Evolutionary conservation across 1,140 invertebrate genomes (phyloP), one percentile per base, ranked within the genome.

Genomic region (Formica selysi): DNA sequence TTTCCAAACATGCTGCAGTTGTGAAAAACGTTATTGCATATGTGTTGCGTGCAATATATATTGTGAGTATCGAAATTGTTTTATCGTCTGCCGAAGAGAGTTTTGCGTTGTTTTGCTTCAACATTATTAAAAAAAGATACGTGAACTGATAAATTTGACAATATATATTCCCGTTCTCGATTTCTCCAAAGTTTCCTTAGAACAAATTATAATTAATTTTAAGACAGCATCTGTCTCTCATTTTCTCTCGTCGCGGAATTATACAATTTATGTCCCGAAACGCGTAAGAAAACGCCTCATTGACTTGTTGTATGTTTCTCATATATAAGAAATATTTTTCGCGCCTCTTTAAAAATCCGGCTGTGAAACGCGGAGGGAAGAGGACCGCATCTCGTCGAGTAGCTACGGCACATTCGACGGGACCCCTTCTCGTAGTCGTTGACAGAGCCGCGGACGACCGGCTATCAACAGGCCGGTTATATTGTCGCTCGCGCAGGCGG

Each of bases 341-440:
- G 16, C 26, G 7, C 41, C 19, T 48, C 19, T 81, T 26, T 16
- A 54, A 16, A 48, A 64, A n/a, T 13, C 26, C 11, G 36, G 6
- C 54, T 51, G 19, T 51, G 19, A 44, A 76, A 68, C 61, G 61
- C 22, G 54, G 44, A 70, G 26, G 41, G 26, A 36, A 41, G 38
- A 78, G 11, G 19, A 78, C 36, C 44, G 41, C 68, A 4, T 48
- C 48, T 65, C 81, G 65, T 41, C 57, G 68, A 41, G 48, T 86
- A 62, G 65, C 67, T 64, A 44, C 48, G 67, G 26, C 67, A 61
- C 38, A 44, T 73, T 61, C 79, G 79, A 73, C 79, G 87, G 80
- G 85, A 88, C 73, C 74, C 48, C 86, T 83, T 80, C 86, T 80
- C 86, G 84, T 76, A 87, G 79, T 86, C 85, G 87, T 90, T 89